Evolutionary conservation across 1,140 invertebrate genomes (phyloP).

Genomic region (Leptinotarsa defecta): DNA sequence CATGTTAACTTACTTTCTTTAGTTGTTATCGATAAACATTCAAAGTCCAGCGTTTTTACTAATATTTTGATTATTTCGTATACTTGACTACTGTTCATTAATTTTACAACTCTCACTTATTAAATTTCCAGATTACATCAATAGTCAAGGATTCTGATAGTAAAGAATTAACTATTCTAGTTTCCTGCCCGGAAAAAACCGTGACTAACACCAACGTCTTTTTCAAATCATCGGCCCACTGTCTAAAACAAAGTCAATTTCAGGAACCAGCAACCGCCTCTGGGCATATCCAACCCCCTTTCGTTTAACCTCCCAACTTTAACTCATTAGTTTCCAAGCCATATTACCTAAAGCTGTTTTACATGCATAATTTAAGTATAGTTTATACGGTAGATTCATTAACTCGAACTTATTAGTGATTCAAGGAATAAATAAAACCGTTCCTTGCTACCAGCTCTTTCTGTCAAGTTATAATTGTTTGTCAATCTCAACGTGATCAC

Average conservation of each 20-base stretch:
- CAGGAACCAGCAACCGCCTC: not conserved
- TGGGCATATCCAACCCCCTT: constrained; percentile 26
- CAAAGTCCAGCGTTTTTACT: too few species aligned
- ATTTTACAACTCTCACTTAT: too few species aligned
- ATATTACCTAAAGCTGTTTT: constrained; percentile 24
- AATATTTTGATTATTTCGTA: too few species aligned
- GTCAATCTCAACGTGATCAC: constrained; percentile 39
- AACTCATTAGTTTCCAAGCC: constrained; percentile 27
- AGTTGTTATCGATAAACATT: too few species aligned
- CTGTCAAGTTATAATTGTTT: constrained; percentile 43
- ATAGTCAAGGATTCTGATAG: too few species aligned
- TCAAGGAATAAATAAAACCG: constrained; percentile 40
- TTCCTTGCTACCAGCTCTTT: constrained; percentile 37
- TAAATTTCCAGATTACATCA: too few species aligned
- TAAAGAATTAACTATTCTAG: too few species aligned
- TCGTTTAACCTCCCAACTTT: constrained; percentile 30
- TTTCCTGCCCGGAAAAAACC: not conserved
- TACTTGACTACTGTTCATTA: too few species aligned
- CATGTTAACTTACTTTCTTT: too few species aligned
- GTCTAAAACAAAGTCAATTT: constrained; percentile 22
- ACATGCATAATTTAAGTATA: constrained; percentile 23
- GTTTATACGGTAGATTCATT: constrained; percentile 26
- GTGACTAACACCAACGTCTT: constrained; percentile 10
- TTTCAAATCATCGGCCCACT: not conserved
- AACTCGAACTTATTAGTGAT: constrained; percentile 31